phyloP scores from a whole-genome alignment of 2,113 vertebrate genomes.

The Coturnix japonica region DNA sequence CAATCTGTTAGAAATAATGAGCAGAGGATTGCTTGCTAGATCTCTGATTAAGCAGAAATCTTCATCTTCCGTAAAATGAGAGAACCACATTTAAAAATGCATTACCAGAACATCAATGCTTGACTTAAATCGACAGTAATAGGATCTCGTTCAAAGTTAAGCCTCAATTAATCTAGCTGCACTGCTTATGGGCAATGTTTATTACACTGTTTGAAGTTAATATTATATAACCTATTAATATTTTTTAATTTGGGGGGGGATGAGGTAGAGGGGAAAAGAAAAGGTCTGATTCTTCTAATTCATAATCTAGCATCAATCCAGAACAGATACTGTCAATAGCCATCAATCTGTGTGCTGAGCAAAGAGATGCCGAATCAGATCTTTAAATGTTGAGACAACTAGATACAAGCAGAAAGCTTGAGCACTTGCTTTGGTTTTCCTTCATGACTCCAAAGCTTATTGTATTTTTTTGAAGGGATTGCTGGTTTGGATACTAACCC shows the following conservation, averaged over 20 bases:
- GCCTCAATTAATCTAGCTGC: not conserved
- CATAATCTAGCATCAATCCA: not conserved
- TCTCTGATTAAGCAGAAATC: not conserved
- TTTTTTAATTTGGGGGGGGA: not conserved
- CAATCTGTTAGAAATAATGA: not conserved
- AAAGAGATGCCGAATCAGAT: not conserved
- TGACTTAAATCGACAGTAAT: not conserved
- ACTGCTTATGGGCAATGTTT: not conserved
- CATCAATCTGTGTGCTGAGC: not conserved
- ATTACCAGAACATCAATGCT: not conserved
- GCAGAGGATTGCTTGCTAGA: not conserved
- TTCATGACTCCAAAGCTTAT: not conserved
- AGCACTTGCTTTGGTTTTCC: not conserved
- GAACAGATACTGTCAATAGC: not conserved
- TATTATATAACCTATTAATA: not conserved
- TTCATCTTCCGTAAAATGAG: not conserved
- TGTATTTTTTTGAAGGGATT: fast-evolving
- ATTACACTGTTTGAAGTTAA: not conserved
- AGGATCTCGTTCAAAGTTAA: not conserved
- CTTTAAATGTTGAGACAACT: not conserved
- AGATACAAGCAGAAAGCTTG: not conserved
- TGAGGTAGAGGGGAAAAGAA: not conserved
- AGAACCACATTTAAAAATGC: not conserved
- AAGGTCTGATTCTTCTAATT: not conserved
- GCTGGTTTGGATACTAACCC: not conserved